A percentile compares a stretch with the other conserved stretches of the same genome.
phyloP scores from a whole-genome alignment of 2,888 invertebrate genomes.

The Gymnoscelis rufifasciata region DNA sequence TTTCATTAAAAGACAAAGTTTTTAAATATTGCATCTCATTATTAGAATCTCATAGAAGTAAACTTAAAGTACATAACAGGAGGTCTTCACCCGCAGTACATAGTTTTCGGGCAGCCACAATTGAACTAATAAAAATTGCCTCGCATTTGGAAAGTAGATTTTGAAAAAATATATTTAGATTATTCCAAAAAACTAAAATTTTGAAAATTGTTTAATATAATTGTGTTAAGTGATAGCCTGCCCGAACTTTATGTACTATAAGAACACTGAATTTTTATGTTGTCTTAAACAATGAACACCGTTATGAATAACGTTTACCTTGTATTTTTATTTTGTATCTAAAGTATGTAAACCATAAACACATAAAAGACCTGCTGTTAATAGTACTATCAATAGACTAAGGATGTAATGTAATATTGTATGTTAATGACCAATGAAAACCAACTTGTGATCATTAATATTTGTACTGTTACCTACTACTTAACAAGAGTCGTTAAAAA shows the following conservation, averaged over 20 bases:
- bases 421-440: slow-evolving; percentile 81
- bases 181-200: slow-evolving; percentile 69
- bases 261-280: too few relatives aligned
- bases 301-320: too few relatives aligned
- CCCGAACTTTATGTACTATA: slow-evolving; percentile 55
- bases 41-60: slow-evolving; percentile 43
- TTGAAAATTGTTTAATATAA: slow-evolving; percentile 58
- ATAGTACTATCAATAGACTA: slow-evolving; percentile 69
- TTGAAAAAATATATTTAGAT: slow-evolving; percentile 69
- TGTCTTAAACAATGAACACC: too few relatives aligned
- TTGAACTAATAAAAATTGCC: slow-evolving; percentile 73
- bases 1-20: slow-evolving; percentile 32
- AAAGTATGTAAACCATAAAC: background rate
- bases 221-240: slow-evolving; percentile 56
- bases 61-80: slow-evolving; percentile 60
- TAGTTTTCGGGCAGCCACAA: slow-evolving; percentile 51
- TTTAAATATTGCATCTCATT: slow-evolving; percentile 33
- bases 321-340: too few relatives aligned
- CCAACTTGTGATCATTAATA: slow-evolving; percentile 81
- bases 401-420: slow-evolving; percentile 75
- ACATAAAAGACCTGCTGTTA: slow-evolving; percentile 70
- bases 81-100: slow-evolving; percentile 52
- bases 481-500: slow-evolving; percentile 80
- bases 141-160: slow-evolving; percentile 79
- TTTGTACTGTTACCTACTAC: slow-evolving; percentile 81